phyloP scores from a whole-genome alignment of 2,888 invertebrate genomes.

The Protonemura montana region DNA sequence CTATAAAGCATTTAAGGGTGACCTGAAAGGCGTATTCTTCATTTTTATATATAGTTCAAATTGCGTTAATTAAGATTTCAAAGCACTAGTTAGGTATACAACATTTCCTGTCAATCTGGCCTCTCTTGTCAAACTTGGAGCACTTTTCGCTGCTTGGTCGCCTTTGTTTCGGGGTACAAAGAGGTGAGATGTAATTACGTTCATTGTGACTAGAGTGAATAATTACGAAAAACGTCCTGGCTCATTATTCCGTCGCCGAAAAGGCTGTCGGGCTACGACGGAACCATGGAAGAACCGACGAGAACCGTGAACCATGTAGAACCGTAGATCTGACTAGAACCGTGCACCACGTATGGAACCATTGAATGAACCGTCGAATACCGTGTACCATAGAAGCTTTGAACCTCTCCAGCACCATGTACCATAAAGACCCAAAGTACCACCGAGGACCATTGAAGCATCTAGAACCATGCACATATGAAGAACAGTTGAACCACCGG shows the following conservation, averaged over 20 bases:
- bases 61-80: neutral
- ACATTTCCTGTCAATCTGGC: neutral
- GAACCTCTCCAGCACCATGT: too few species aligned
- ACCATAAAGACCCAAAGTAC: too few species aligned
- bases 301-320: too few species aligned
- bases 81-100: constrained; percentile 12
- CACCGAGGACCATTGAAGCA: too few species aligned
- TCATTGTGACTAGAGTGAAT: neutral
- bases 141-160: neutral
- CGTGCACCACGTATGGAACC: too few species aligned
- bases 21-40: neutral
- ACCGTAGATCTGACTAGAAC: too few species aligned
- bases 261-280: neutral
- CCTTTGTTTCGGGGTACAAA: neutral
- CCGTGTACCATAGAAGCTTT: too few species aligned
- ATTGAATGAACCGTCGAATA: too few species aligned
- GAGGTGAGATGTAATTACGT: neutral
- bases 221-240: neutral
- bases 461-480: too few species aligned
- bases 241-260: neutral
- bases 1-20: neutral
- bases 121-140: neutral
- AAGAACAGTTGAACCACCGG: too few species aligned
- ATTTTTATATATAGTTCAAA: neutral
- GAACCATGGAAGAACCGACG: too few species aligned